Percentiles rank a stretch among this genome's conserved stretches.
phyloP scores from a whole-genome alignment of 2,888 invertebrate genomes.

The Drosophila robusta region DNA sequence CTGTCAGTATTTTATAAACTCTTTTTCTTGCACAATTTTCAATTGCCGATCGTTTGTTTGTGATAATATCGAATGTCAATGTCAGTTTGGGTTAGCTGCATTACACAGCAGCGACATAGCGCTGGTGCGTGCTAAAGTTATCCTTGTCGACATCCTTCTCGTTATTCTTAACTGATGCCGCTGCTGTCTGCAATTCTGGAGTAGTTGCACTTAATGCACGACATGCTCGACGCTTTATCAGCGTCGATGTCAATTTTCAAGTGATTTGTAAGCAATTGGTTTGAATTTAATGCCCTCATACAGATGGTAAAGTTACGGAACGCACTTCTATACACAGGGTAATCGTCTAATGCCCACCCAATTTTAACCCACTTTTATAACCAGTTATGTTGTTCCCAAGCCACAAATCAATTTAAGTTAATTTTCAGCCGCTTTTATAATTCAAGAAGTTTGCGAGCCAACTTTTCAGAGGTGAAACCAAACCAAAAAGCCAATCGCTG shows the following conservation, averaged over 20 bases:
- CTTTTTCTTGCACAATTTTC: conserved; percentile 64
- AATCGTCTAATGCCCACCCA: conserved; percentile 41
- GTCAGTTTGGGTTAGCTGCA: conserved; percentile 57
- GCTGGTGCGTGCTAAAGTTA: conserved; percentile 37
- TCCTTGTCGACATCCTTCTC: conserved; percentile 26
- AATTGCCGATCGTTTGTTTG: conserved; percentile 74
- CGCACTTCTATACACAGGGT: neutral
- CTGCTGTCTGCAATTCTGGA: conserved; percentile 30
- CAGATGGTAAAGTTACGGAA: neutral
- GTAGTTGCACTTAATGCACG: conserved; percentile 62
- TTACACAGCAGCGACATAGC: neutral
- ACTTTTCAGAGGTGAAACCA: conserved; percentile 34
- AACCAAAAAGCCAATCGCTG: conserved; percentile 40
- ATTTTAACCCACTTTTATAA: conserved; percentile 47
- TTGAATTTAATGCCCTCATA: conserved; percentile 52
- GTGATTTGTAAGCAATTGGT: conserved; percentile 76
- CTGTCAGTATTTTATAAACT: conserved; percentile 59
- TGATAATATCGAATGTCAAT: conserved; percentile 78
- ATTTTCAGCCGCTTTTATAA: conserved; percentile 64
- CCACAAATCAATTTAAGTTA: conserved; percentile 70
- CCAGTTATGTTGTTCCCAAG: conserved; percentile 14
- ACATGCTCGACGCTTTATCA: conserved; percentile 67
- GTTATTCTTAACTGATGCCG: conserved; percentile 66
- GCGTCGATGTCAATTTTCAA: conserved; percentile 70
- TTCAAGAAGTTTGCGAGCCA: conserved; percentile 48